Base-by-base conservation (phyloP, 1,140 invertebrate genomes). In the Brachionus asplanchnoidis region DNA sequence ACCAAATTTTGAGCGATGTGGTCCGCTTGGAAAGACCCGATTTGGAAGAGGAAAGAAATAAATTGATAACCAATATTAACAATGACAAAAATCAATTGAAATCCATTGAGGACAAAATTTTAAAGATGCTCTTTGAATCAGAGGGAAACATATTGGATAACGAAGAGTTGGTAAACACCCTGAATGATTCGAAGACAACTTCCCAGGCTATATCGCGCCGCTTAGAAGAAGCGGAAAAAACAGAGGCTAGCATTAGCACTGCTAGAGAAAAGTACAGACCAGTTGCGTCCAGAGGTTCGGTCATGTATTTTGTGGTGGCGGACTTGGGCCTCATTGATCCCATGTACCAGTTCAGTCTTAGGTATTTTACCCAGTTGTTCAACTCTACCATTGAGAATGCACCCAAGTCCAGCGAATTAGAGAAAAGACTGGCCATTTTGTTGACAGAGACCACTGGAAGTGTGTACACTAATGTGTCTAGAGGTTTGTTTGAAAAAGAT, bases 141-240 rank as follows among this genome's bases (percentile, higher is more conserved):
- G 84, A 85, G 50, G 84, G 84, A 28, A 85, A 85, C 40, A 78
- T 85, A 44, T 20, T 85, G 5, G 73, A 85, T 20, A 85, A 85
- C 46, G 75, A 78, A 66, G 84, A 85, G n/a, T 36, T 85, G 17
- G 75, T 85, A 0, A 68, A 85, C 17, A 78, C 84, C 44, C 66
- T 85, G 23, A 79, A 85, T 96, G 90, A 89, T 94, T 78, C 94
- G 94, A 1, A 95, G 95, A 88, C 89, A 65, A 90, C 89, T 26
- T 90, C 89, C 20, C 88, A 87, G 8, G 87, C 88, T 17, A 95
- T 96, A 85, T 93, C 92, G 23, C 92, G 93, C n/a, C 91, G 95
- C 60, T 88, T 96, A 12, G 91, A 92, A 17, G 94, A 95, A 87
- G 93, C 94, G 0, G 94, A 95, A 90, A 91, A 92, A 50, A 95